These are phyloP conservation scores for Colossoma macropomum DNA, from an alignment of 2,113 vertebrate genomes.

Conservation along the genomic window DNA sequence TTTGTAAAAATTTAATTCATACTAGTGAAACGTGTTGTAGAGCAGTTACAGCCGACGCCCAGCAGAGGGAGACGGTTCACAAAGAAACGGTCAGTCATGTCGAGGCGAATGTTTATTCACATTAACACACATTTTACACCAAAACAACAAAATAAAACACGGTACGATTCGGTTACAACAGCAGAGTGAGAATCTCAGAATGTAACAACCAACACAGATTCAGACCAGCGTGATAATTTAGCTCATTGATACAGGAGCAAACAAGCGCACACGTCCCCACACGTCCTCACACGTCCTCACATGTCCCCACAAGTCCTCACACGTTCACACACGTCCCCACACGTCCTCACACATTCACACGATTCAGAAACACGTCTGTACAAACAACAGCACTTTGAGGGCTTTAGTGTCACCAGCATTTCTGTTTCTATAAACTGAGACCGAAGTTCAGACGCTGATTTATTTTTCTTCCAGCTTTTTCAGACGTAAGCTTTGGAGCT, in stretches of 20 bases:
- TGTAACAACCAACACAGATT: background rate
- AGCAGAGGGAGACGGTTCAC: constrained; percentile 2
- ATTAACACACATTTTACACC: background rate
- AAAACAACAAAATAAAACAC: background rate
- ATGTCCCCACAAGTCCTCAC: background rate
- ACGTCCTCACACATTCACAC: background rate
- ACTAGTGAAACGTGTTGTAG: background rate
- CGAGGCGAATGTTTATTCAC: background rate
- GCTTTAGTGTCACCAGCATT: too few relatives aligned
- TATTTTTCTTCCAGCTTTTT: background rate
- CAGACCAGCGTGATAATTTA: background rate
- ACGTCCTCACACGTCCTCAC: background rate
- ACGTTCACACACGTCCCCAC: background rate
- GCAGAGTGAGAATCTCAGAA: background rate
- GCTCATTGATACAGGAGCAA: background rate
- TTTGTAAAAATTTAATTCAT: too few relatives aligned
- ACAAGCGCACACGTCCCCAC: too few relatives aligned
- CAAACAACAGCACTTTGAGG: background rate
- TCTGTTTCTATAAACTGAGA: too few relatives aligned
- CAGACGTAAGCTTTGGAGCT: constrained; percentile 69
- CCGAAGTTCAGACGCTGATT: background rate
- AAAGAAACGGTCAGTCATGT: background rate
- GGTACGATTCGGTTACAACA: background rate
- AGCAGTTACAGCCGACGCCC: background rate
- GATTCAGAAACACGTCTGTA: background rate